Evolutionary conservation across 2,113 vertebrate genomes (phyloP), one percentile per base, ranked within the genome.

Genomic region (Plotosus lineatus): DNA sequence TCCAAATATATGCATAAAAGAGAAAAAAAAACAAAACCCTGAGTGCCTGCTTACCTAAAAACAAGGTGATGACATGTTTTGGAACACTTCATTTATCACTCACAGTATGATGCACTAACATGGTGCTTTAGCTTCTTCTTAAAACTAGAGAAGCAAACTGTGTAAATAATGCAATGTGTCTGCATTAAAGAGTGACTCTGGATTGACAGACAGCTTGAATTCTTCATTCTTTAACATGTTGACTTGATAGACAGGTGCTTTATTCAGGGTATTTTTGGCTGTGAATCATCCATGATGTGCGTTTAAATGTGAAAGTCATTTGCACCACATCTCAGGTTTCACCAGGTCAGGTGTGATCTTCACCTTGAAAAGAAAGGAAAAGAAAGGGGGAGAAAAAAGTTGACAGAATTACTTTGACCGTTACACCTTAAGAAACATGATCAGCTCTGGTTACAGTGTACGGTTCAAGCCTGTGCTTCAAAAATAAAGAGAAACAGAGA

Each of bases 201-300:
- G 77, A 68, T 21, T 53, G 61, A 71, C 21, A 50, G 69, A 23
- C 42, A 74, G 58, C 51, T 69, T 82, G 66, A 60, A 44, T 76
- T 72, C 36, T 38, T 65, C 72, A 23, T 40, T 74, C 14, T 63
- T 48, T 78, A 69, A 61, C 46, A 44, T 26, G 48, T 36, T 55
- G 38, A 38, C 48, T 48, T 78, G 77, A 81, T 80, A 75, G 63
- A 72, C 66, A 56, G 51, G 44, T 81, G 80, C 50, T 80, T 84
- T 82, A 50, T 79, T 82, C 55, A 6, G 31, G 28, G 51, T 82
- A 85, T 84, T 63, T 80, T 81, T 66, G 76, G 58, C 69, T 50
- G 66, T 60, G 73, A 82, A n/a, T 36, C 58, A 78, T 78, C 79
- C 44, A 31, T 5, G 38, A 75, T 81, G 78, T 79, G 78, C 79